phyloP scores from a whole-genome alignment of 2,113 vertebrate genomes.

The Hippoglossus stenolepis region DNA sequence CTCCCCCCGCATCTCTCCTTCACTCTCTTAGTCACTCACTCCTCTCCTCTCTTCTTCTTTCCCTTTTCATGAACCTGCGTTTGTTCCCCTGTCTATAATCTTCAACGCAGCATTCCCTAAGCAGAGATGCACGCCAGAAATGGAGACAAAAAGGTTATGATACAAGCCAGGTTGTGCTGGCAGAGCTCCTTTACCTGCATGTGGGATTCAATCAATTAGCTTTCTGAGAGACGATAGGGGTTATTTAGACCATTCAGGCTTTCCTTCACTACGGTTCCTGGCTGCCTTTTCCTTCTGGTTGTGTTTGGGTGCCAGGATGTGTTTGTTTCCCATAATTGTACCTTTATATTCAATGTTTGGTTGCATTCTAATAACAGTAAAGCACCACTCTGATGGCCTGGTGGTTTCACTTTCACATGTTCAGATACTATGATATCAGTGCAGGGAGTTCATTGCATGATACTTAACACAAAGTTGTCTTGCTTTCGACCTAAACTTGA shows the following conservation, averaged over 20 bases:
- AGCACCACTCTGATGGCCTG: slow-evolving; percentile 24
- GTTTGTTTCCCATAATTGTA: slow-evolving; percentile 69
- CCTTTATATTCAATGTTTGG: slow-evolving; percentile 56
- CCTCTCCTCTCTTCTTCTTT: slow-evolving; percentile 53
- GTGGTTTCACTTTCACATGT: slow-evolving; percentile 42
- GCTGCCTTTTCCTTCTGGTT: slow-evolving; percentile 51
- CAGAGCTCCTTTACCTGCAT: slow-evolving; percentile 68
- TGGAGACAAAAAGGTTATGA: slow-evolving; percentile 75
- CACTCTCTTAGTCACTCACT: slow-evolving; percentile 57
- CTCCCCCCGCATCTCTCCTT: slow-evolving; percentile 24
- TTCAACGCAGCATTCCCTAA: slow-evolving; percentile 67
- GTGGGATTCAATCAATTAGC: slow-evolving; percentile 73
- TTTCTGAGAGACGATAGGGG: slow-evolving; percentile 54
- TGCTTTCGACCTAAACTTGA: slow-evolving; percentile 21
- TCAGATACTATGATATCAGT: slow-evolving; percentile 21
- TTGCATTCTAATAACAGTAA: slow-evolving; percentile 68
- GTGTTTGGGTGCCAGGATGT: slow-evolving; percentile 58
- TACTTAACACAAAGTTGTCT: not conserved
- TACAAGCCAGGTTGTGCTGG: slow-evolving; percentile 73
- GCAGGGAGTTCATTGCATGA: slow-evolving; percentile 27
- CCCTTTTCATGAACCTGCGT: slow-evolving; percentile 56
- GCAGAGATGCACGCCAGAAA: slow-evolving; percentile 67
- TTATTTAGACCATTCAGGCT: slow-evolving; percentile 65
- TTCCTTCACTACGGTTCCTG: slow-evolving; percentile 49
- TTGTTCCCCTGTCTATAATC: slow-evolving; percentile 76